Percentiles rank a stretch among this genome's conserved stretches.
phyloP scores from a whole-genome alignment of 2,888 invertebrate species.

The Sthenelais limicola region DNA sequence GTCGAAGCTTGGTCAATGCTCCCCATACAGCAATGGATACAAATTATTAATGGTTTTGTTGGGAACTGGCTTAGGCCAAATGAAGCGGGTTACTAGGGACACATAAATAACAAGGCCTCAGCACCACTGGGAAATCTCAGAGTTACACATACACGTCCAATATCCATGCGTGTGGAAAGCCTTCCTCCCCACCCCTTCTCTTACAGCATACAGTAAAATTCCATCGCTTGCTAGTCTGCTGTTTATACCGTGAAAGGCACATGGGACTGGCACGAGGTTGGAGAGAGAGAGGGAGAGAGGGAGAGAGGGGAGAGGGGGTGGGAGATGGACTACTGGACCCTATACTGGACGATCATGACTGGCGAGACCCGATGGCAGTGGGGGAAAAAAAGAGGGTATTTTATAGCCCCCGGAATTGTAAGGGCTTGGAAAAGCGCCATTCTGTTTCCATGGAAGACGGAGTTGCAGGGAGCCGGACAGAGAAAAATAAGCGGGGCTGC shows the following conservation, averaged over 20 bases:
- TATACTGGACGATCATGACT: neutral
- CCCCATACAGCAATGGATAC: constrained; percentile 24
- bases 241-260: no score
- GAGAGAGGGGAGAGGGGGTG: neutral
- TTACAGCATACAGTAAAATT: no score
- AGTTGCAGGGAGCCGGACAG: neutral
- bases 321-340: neutral
- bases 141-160: constrained; percentile 26
- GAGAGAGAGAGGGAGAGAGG: neutral
- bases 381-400: neutral
- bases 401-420: neutral
- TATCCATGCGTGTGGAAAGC: constrained; percentile 29
- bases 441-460: no score
- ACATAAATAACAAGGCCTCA: constrained; percentile 24
- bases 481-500: constrained; percentile 2
- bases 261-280: no score
- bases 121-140: constrained; percentile 36
- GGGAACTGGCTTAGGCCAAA: constrained; percentile 22
- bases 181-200: no score
- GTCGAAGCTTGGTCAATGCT: neutral
- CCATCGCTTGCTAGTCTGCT: no score
- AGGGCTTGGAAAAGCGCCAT: neutral
- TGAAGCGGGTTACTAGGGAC: constrained; percentile 14
- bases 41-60: constrained; percentile 32
- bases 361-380: neutral